Percentiles rank a stretch among this genome's conserved stretches.
Conservation (phyloP, 2,113 vertebrate genomes). For the Chrysochloris asiatica region DNA sequence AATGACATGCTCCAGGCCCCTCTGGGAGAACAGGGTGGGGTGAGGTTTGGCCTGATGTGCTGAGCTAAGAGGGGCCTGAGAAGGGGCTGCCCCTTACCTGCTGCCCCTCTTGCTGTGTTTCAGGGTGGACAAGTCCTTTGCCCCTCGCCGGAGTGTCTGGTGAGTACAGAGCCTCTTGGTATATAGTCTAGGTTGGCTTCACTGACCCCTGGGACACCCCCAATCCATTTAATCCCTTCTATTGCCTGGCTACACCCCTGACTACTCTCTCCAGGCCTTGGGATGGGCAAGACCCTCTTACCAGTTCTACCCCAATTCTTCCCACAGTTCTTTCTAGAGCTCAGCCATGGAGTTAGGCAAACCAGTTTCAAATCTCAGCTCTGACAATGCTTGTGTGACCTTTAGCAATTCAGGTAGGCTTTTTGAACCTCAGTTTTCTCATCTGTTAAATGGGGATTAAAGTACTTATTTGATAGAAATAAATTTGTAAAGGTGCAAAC, state of each 20-base stretch:
- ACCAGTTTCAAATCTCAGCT: not conserved
- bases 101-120: slow-evolving; percentile 56
- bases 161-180: slow-evolving; percentile 66
- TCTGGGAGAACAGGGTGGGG: not conserved
- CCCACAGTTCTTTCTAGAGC: not conserved
- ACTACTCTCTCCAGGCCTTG: not conserved
- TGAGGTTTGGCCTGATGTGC: not conserved
- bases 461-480: not conserved
- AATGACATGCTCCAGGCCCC: not conserved
- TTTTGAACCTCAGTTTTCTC: slow-evolving; percentile 9
- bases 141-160: slow-evolving; percentile 65
- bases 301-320: not conserved
- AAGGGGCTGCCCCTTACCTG: not conserved
- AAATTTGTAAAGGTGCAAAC: no score
- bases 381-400: not conserved
- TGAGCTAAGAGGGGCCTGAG: not conserved
- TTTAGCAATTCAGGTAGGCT: not conserved
- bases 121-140: slow-evolving; percentile 80
- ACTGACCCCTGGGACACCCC: not conserved
- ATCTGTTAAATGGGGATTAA: not conserved
- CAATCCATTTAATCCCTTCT: not conserved
- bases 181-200: not conserved
- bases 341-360: not conserved
- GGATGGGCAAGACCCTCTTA: not conserved
- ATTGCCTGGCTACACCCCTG: not conserved